Evolutionary conservation across 2,888 invertebrate species (phyloP).

Genomic region (Microdon myrmicae): DNA sequence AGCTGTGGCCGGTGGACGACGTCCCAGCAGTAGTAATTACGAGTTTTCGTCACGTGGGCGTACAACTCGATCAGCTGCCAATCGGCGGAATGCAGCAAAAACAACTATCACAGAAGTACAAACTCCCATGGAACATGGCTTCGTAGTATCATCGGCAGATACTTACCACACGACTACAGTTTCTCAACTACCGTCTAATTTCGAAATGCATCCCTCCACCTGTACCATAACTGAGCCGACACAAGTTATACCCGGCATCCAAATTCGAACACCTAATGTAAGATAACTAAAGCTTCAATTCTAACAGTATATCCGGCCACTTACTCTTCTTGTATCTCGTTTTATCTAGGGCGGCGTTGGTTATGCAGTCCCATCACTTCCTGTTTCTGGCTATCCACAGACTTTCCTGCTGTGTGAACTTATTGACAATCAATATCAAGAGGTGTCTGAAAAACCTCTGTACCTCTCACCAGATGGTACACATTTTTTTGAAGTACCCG

Average conservation of each 20-base stretch:
- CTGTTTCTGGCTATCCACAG: slow-evolving; percentile 78
- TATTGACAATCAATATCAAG: slow-evolving; percentile 74
- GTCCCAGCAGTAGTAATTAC: slow-evolving; percentile 27
- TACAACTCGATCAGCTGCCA: slow-evolving; percentile 16
- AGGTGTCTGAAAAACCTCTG: slow-evolving; percentile 73
- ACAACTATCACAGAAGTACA: slow-evolving; percentile 10
- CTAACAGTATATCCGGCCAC: too few relatives aligned
- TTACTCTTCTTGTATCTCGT: slow-evolving; percentile 2
- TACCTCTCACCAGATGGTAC: slow-evolving; percentile 60
- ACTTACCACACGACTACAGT: too few relatives aligned
- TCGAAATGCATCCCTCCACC: slow-evolving; percentile 4
- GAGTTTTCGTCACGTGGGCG: slow-evolving; percentile 22
- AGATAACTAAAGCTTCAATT: neutral
- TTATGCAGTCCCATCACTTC: slow-evolving; percentile 76
- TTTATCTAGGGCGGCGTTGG: slow-evolving; percentile 26
- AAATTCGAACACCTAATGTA: slow-evolving; percentile 22
- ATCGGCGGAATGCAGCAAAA: neutral
- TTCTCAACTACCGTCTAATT: slow-evolving; percentile 11
- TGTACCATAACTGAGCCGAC: slow-evolving; percentile 2
- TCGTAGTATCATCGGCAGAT: too few relatives aligned
- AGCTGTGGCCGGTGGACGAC: slow-evolving; percentile 19
- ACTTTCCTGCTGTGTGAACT: slow-evolving; percentile 76
- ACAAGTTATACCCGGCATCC: slow-evolving; percentile 1
- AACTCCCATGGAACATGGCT: neutral
- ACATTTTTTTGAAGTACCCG: slow-evolving; percentile 52